Conservation (phyloP, 2,113 vertebrate species). For the Phodopus roborovskii region DNA sequence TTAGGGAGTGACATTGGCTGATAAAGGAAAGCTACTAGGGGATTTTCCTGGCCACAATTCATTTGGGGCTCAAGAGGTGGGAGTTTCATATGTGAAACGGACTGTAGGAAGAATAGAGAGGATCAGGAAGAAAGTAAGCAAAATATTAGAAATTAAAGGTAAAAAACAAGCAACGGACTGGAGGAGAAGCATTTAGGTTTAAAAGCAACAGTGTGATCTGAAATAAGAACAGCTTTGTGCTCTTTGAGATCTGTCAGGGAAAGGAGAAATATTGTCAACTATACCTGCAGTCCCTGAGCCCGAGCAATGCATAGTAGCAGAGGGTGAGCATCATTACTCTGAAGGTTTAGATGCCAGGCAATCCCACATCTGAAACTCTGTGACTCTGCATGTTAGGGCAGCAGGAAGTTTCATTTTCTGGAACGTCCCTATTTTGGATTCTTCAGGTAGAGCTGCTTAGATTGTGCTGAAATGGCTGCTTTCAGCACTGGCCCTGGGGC, state of each 20-base stretch:
- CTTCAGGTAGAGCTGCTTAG: background rate
- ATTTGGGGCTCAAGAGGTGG: constrained; percentile 8
- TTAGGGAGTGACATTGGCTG: constrained; percentile 42
- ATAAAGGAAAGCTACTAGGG: background rate
- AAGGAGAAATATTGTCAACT: background rate
- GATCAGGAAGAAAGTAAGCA: background rate
- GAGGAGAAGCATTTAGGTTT: background rate
- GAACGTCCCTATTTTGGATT: background rate
- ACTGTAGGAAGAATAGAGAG: background rate
- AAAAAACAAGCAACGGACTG: background rate
- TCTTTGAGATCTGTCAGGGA: background rate
- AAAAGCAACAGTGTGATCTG: background rate
- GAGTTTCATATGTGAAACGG: background rate
- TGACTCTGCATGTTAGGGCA: background rate
- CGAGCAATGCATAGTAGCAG: background rate
- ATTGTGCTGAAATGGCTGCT: background rate
- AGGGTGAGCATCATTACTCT: too few relatives aligned
- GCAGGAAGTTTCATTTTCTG: background rate
- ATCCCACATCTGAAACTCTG: background rate
- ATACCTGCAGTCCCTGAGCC: background rate
- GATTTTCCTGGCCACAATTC: constrained; percentile 43
- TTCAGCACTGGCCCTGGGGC: background rate
- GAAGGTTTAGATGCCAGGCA: background rate
- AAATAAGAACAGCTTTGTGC: background rate
- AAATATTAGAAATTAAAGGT: background rate